Evolutionary conservation across 1,140 invertebrate genomes (phyloP), one percentile per base, ranked within the genome.

Genomic region (Drosophila ananassae): DNA sequence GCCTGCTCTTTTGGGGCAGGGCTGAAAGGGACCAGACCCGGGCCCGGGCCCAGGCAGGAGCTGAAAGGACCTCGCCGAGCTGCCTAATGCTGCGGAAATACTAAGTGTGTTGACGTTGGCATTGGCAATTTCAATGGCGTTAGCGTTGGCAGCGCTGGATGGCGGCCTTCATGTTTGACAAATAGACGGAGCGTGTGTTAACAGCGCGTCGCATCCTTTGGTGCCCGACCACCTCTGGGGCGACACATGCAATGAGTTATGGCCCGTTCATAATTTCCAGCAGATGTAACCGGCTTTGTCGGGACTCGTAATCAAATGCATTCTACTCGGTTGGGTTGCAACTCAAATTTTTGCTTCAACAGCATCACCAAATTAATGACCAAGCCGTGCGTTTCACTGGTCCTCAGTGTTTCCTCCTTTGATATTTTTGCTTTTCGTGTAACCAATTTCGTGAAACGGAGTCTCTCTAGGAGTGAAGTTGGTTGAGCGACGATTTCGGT

Each of bases 71-170:
- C 32, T 37, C 34, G 34, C 24, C 25, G 48, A 61, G 61, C 73
- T 73, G 77, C 57, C 81, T 81, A 81, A 72, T 85, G 59, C 66
- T 67, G 82, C 74, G 82, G 74, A 85, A 85, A 73, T 85, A 80
- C 66, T 80, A 77, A 72, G 55, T 59, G 28, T 60, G 73, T 58
- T 55, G 58, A 47, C 64, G 41, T 69, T 39, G 59, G 30, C 52
- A 37, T 53, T 62, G 37, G 56, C 51, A 17, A 44, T 44, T 44
- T 21, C 41, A 59, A 59, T 59, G 47, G 46, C 60, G 60, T 62
- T 44, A 12, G 30, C 60, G 0, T 32, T 63, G 32, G 9, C 24
- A 10, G 34, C 34, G 3, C 2, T 37, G 34, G 10, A 37, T 5
- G 12, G 24, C 34, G 17, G 47, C 71, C 72, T 60, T 79, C 60